These are phyloP conservation scores for Eilema depressum DNA, from an alignment of 2,888 invertebrate genomes.

Conservation along the genomic window DNA sequence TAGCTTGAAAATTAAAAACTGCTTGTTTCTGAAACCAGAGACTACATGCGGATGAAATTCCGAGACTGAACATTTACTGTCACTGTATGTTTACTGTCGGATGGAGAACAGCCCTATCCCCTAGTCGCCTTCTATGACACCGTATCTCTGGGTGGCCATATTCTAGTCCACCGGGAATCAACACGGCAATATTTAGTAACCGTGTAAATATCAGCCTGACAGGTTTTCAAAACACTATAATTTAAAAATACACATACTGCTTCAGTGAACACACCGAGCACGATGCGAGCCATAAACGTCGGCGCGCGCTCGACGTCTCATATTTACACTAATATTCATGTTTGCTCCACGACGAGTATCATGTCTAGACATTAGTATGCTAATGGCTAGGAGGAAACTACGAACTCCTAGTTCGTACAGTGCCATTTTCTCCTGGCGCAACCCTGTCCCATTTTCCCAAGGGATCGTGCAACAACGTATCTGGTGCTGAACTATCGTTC, in stretches of 20 bases:
- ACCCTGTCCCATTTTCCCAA: neutral
- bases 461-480: neutral
- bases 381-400: conserved; percentile 4
- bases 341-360: neutral
- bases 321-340: neutral
- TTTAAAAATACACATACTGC: neutral
- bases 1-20: no score
- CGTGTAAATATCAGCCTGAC: neutral
- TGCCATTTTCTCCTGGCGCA: neutral
- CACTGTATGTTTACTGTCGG: no score
- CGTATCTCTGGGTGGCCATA: no score
- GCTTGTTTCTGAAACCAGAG: no score
- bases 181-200: no score
- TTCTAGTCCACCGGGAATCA: no score
- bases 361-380: conserved; percentile 14
- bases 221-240: neutral
- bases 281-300: neutral
- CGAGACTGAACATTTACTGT: neutral
- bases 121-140: no score
- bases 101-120: no score
- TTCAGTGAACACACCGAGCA: neutral
- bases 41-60: neutral
- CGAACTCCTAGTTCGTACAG: neutral
- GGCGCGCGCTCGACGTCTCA: neutral
- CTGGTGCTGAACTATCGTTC: neutral